phyloP scores from a whole-genome alignment of 2,888 invertebrate species.

The Latrodectus hesperus region DNA sequence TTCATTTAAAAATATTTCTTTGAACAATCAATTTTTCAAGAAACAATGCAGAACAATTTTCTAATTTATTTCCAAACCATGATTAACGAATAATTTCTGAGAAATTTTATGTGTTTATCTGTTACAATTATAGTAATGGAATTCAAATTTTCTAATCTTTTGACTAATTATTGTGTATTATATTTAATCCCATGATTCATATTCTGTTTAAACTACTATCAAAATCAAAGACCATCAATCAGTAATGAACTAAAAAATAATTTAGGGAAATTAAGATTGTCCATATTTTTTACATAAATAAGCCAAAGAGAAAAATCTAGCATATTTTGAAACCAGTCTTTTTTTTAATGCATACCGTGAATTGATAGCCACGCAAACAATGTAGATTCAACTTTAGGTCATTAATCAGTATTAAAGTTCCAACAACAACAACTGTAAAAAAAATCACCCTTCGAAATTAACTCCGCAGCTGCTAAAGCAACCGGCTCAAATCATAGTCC shows the following conservation, averaged over 20 bases:
- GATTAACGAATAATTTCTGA: too few species aligned
- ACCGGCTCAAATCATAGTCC: conserved; percentile 31
- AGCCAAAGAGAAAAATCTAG: background rate
- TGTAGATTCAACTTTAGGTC: conserved; percentile 41
- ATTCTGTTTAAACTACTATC: background rate
- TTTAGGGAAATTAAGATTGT: background rate
- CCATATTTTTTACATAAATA: background rate
- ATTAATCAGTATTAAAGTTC: conserved; percentile 66
- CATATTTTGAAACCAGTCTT: conserved; percentile 39
- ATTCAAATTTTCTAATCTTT: background rate
- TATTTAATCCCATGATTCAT: background rate
- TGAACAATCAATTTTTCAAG: too few species aligned
- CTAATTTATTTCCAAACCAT: too few species aligned
- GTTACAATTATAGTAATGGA: too few species aligned
- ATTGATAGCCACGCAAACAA: conserved; percentile 64
- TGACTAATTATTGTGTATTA: background rate
- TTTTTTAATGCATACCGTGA: conserved; percentile 51
- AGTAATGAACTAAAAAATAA: background rate
- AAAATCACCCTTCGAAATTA: conserved; percentile 65
- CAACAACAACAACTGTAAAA: conserved; percentile 57
- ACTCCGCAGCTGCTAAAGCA: conserved; percentile 57
- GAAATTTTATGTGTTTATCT: too few species aligned
- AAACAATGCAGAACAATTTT: too few species aligned
- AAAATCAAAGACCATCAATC: background rate
- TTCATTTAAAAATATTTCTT: too few species aligned